Conservation (phyloP, 2,797 vertebrate species). For the Notoglanidium macrostoma region DNA sequence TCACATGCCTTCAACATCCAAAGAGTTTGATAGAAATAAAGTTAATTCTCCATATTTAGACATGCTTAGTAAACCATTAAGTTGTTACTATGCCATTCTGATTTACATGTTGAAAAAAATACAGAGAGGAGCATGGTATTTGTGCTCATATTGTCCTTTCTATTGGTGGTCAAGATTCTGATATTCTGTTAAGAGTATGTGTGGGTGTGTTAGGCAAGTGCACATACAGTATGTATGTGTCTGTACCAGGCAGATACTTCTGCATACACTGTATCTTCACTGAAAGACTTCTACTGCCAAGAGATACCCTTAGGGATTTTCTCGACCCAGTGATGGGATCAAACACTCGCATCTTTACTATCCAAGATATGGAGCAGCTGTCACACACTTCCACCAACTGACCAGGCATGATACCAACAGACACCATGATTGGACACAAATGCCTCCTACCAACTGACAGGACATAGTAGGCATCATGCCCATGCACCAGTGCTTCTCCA, state of each 20-base stretch:
- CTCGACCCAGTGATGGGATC: neutral
- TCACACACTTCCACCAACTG: slow-evolving; percentile 12
- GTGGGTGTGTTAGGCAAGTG: slow-evolving; percentile 6
- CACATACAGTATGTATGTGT: neutral
- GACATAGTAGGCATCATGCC: slow-evolving; percentile 7
- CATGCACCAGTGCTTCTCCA: slow-evolving; percentile 2
- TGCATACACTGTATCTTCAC: slow-evolving; percentile 1
- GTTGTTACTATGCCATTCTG: neutral
- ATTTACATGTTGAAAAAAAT: neutral
- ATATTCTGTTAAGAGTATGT: neutral
- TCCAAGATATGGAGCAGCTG: slow-evolving; percentile 34
- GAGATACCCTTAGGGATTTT: slow-evolving; percentile 3
- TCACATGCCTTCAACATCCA: no score
- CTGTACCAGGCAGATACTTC: neutral
- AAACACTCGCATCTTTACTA: slow-evolving; percentile 27
- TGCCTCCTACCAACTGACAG: slow-evolving; percentile 23
- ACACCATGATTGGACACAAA: neutral
- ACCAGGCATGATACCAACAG: slow-evolving; percentile 1
- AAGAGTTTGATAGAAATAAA: neutral
- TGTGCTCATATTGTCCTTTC: neutral
- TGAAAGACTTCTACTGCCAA: neutral
- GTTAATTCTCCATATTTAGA: neutral
- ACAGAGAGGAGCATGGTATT: neutral
- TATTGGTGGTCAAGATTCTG: neutral
- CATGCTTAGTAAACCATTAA: neutral